Percentiles rank a stretch among this genome's conserved stretches.
Evolutionary conservation across 2,113 vertebrate species (phyloP).

Genomic region (Rhynchopsitta pachyrhyncha): DNA sequence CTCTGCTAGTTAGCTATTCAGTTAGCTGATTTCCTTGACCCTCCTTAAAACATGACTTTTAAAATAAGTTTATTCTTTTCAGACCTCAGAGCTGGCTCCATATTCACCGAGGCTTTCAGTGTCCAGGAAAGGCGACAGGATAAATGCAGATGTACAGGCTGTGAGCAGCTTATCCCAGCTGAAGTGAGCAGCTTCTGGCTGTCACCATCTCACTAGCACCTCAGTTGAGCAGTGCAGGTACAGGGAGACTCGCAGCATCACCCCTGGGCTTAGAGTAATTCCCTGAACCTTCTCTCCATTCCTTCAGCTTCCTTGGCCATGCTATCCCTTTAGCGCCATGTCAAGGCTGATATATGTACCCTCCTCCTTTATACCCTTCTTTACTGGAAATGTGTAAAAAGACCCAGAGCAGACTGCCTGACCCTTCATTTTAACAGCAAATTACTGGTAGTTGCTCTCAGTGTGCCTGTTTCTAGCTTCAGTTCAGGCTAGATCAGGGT

Average conservation of each 20-base stretch:
- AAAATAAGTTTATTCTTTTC: neutral
- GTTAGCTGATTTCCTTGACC: neutral
- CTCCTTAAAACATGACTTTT: neutral
- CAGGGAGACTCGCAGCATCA: neutral
- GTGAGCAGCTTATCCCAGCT: neutral
- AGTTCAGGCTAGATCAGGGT: neutral
- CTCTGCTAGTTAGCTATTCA: neutral
- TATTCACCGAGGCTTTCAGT: neutral
- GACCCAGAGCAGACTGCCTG: neutral
- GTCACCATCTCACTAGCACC: neutral
- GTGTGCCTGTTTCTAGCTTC: fast-evolving
- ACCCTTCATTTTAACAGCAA: neutral
- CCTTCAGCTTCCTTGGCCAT: neutral
- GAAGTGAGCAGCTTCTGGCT: fast-evolving
- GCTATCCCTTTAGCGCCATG: neutral
- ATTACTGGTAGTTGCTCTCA: neutral
- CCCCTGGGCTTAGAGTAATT: neutral
- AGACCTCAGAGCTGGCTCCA: neutral
- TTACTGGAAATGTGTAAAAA: neutral
- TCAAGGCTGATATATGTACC: neutral
- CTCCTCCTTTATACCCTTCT: neutral
- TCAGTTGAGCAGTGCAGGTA: neutral
- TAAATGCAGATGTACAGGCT: neutral
- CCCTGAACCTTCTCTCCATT: neutral
- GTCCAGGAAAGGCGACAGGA: neutral